Conservation (phyloP, 2,113 vertebrate genomes). For the Paratilapia polleni region DNA sequence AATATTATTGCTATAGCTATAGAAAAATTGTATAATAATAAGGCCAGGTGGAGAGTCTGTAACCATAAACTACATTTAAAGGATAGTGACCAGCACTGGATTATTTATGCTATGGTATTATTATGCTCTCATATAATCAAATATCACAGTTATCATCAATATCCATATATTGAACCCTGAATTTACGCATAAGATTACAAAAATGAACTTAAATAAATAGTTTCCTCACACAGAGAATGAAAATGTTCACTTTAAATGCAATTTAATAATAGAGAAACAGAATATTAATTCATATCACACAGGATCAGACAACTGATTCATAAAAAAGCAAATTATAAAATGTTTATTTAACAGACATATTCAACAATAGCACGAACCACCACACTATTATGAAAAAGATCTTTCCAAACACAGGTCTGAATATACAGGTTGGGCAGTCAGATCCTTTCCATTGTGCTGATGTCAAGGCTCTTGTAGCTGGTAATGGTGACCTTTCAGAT, state of each 20-base stretch:
- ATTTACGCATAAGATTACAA: background rate
- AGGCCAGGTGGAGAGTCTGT: background rate
- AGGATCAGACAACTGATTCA: background rate
- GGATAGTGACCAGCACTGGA: background rate
- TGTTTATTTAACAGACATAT: background rate
- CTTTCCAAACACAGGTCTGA: conserved; percentile 17
- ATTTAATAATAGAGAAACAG: background rate
- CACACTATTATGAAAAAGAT: background rate
- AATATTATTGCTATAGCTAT: no score
- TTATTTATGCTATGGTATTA: background rate
- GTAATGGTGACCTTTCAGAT: conserved; percentile 66
- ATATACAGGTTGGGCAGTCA: background rate
- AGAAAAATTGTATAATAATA: no score
- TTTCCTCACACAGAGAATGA: background rate
- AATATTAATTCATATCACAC: background rate
- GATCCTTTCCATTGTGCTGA: conserved; percentile 35
- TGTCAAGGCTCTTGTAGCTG: conserved; percentile 38
- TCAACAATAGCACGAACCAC: conserved; percentile 8
- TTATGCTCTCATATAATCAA: background rate
- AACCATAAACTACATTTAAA: background rate
- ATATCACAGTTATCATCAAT: background rate
- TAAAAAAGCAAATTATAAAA: conserved; percentile 9
- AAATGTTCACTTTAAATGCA: background rate
- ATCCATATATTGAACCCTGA: background rate
- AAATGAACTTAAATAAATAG: background rate